These are phyloP conservation scores for Okamejei kenojei DNA, from an alignment of 2,797 vertebrate genomes.

Conservation along the genomic window DNA sequence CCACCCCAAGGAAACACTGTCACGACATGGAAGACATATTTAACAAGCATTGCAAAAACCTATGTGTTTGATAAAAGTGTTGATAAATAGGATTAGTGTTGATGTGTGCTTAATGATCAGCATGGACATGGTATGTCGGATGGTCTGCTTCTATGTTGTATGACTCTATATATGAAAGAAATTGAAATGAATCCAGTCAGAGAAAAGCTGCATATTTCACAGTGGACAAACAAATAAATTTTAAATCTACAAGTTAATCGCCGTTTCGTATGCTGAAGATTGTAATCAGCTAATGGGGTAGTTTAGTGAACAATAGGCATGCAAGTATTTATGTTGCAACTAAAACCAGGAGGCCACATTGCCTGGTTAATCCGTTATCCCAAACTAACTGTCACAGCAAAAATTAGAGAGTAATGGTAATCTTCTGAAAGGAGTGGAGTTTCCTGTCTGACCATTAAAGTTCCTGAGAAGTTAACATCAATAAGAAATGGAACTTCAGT, in stretches of 20 bases:
- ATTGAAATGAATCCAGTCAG: conserved; percentile 11
- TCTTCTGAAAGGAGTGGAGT: not conserved
- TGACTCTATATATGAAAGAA: not conserved
- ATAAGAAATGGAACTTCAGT: conserved; percentile 7
- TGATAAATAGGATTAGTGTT: not conserved
- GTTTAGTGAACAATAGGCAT: not conserved
- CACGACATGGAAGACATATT: not conserved
- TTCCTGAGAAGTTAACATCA: not conserved
- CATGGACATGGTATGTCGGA: not conserved
- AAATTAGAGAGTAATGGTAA: conserved; percentile 21
- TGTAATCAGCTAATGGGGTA: conserved; percentile 1
- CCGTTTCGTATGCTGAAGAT: not conserved
- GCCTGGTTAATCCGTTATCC: not conserved
- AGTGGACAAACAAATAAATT: not conserved
- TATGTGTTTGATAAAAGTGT: no score
- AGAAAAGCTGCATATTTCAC: not conserved
- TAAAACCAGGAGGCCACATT: not conserved
- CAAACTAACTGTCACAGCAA: not conserved
- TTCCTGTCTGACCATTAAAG: conserved; percentile 12
- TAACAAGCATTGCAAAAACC: not conserved
- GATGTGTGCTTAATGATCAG: not conserved
- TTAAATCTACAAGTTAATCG: not conserved
- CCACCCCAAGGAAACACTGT: no score
- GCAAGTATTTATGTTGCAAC: not conserved
- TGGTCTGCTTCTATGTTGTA: not conserved